Evolutionary conservation across 2,888 invertebrate genomes (phyloP), one percentile per base, ranked within the genome.

Genomic region (Amiota minor): DNA sequence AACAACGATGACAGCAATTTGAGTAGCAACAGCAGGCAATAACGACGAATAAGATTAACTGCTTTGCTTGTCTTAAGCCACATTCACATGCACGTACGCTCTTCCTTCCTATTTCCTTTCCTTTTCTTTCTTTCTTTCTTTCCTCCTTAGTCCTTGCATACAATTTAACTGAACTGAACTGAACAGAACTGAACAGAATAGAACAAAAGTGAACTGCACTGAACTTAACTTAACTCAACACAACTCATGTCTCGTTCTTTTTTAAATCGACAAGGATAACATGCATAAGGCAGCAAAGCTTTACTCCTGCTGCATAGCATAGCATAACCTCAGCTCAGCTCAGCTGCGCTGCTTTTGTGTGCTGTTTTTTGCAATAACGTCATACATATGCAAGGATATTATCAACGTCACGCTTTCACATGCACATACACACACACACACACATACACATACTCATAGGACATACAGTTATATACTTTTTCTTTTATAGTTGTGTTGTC

Each of bases 331-430:
- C 6, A 35, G 35, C 6, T 35, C 35, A 35, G 35, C 53, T 11
- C 53, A 16, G 53, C 53, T 12, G 2, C n/a, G 12, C 53, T 16
- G 53, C 53, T 16, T 67, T 73, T 70, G 35, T 35, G 35, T 35
- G 71, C 79, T 72, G 74, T 35, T 35, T 35, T 35, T 78, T 78
- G 78, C 77, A 79, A 81, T 78, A 83, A 81, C 85, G 85, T 85
- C 86, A 87, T 85, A 75, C 85, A 81, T 80, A 83, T 82, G 84
- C 87, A 87, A 87, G 87, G 87, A 85, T 87, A 82, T 86, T 85
- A 82, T 82, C 87, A 87, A 87, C 87, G 87, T 87, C 87, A 87
- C 81, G 86, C 72, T 73, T 74, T 72, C 59, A 20, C 20, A 59
- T 20, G 9, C 20, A 35, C 6, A 35, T 8, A 4, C 0, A 35